phyloP scores from a whole-genome alignment of 2,888 invertebrate species.

The Emmelina monodactyla region DNA sequence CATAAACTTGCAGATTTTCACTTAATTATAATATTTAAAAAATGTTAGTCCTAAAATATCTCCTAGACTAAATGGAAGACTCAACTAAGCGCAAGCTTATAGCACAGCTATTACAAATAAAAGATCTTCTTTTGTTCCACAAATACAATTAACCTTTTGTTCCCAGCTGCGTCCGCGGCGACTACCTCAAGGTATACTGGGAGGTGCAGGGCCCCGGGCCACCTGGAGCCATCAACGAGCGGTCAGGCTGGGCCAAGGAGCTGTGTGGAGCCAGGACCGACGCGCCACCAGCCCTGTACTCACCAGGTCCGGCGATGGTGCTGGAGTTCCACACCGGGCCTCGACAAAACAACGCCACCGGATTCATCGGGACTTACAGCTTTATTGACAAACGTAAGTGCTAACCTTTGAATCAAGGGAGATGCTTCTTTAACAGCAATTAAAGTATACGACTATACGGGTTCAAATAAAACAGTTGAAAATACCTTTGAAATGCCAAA shows the following conservation, averaged over 20 bases:
- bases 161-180: conserved; percentile 77
- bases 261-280: conserved; percentile 75
- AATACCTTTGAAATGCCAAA: no score
- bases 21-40: no score
- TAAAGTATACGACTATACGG: no score
- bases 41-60: no score
- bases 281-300: conserved; percentile 76
- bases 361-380: conserved; percentile 78
- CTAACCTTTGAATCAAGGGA: conserved; percentile 6
- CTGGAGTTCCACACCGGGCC: conserved; percentile 75
- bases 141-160: conserved; percentile 24
- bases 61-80: no score
- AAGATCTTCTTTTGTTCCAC: no score
- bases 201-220: conserved; percentile 78
- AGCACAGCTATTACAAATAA: no score
- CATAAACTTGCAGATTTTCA: no score
- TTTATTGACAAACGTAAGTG: conserved; percentile 80
- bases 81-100: no score
- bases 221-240: conserved; percentile 74
- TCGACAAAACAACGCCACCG: conserved; percentile 64
- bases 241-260: conserved; percentile 76
- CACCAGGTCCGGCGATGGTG: conserved; percentile 76
- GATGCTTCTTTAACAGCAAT: no score
- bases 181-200: conserved; percentile 81
- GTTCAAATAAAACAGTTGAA: no score